Base-by-base conservation (phyloP, 2,888 invertebrate species). In the Thecophora atra region DNA sequence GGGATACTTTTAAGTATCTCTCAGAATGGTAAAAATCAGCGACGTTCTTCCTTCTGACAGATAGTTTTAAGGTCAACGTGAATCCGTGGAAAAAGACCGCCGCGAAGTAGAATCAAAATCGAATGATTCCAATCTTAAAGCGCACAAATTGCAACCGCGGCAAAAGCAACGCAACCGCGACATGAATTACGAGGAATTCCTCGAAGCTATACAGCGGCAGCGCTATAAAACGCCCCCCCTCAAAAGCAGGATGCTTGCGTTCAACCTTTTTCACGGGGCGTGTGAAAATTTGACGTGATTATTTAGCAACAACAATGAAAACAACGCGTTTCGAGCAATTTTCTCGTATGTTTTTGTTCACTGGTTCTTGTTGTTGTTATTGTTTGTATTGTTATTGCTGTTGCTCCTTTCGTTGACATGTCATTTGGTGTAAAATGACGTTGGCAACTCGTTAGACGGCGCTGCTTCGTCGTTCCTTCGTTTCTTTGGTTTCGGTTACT, bases 121-220 rank as follows among this genome's bases (percentile, higher is more conserved):
- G n/a, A n/a, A n/a, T n/a, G n/a, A 37, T 37, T 24, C 19, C 37
- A n/a, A 63, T 21, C 42, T 67, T 56, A 2, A 26, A 19, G 37
- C 60, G 54, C 44, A 60, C 62, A 68, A 69, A 68, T 68, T 68
- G 42, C 67, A 68, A 44, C 54, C 24, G 54, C n/a, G 21, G 56
- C 47, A 19, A 11, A 30, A 13, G 47, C 37, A 71, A 69, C 69
- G 26, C 28, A 47, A 64, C 56, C 51, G 44, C 64, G 56, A 67
- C 67, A 73, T 58, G 62, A 54, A 66, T 62, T 21, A 64, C 72
- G 37, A 75, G 54, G 58, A 69, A 75, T n/a, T 28, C 21, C 67
- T 42, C 2, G 24, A n/a, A 56, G 56, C 24, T 2, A 21, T 26
- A 44, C 47, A 21, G 42, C 67, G 24, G n/a, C 17, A 56, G 8